Conservation (phyloP, 2,888 invertebrate genomes). For the Acanthopleura granulata region DNA sequence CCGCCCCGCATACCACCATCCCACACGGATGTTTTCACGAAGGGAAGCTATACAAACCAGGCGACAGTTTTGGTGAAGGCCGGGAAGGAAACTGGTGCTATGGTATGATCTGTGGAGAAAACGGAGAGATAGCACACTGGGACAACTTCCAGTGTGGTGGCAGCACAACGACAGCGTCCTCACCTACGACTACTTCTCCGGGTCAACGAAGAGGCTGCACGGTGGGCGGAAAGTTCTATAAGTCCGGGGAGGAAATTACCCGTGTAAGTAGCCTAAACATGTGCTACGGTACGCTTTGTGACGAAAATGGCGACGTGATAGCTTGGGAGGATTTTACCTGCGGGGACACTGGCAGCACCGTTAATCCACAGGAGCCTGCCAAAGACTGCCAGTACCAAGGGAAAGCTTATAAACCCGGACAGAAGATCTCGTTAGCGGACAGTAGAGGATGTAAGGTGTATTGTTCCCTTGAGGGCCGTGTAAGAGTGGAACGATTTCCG, state of each 20-base stretch:
- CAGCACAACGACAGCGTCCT: not conserved
- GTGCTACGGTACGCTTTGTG: constrained; percentile 34
- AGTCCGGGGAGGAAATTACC: constrained; percentile 31
- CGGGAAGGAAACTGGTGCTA: not conserved
- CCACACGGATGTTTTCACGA: not conserved
- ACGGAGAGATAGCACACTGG: not conserved
- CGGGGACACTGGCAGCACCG: not conserved
- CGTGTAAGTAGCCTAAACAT: constrained; percentile 21
- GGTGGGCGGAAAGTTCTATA: constrained; percentile 28
- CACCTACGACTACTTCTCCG: not conserved
- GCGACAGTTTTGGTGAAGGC: constrained; percentile 4
- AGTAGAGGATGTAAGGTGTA: constrained; percentile 9
- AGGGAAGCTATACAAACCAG: not conserved
- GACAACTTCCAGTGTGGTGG: constrained; percentile 2
- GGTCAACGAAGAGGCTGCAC: constrained; percentile 25
- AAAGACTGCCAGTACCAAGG: not conserved
- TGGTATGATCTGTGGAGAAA: not conserved
- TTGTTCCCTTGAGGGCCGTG: not conserved
- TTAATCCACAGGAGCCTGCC: not conserved
- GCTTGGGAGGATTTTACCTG: constrained; percentile 28
- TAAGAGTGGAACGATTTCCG: constrained; percentile 3
- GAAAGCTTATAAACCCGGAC: not conserved
- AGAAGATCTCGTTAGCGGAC: not conserved
- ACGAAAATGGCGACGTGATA: constrained; percentile 29
- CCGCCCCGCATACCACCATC: not conserved